A percentile compares a stretch with the other conserved stretches of the same genome.
Conservation (phyloP, 2,888 invertebrate genomes). For the Aspidapion aeneum region DNA sequence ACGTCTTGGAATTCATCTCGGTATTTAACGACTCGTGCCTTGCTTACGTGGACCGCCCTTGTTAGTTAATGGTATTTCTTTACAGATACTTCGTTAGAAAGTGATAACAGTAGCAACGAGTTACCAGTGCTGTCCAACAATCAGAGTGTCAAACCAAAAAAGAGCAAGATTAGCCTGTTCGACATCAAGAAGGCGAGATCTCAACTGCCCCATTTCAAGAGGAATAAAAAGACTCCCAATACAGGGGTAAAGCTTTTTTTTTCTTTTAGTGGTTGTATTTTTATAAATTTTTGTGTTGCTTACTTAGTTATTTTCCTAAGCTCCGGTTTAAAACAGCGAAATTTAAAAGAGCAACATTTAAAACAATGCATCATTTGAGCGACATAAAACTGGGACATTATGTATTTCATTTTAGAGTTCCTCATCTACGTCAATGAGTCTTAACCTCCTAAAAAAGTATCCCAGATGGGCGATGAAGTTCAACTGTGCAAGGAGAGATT, state of each 20-base stretch:
- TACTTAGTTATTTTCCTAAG: no score
- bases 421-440: not conserved
- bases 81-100: conserved; percentile 34
- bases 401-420: not conserved
- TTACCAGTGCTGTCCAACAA: conserved; percentile 14
- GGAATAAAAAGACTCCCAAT: conserved; percentile 32
- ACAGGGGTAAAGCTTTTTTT: no score
- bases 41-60: no score
- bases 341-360: no score
- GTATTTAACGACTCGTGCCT: no score
- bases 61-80: no score
- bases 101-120: conserved; percentile 35
- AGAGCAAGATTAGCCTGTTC: conserved; percentile 41
- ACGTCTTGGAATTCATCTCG: no score
- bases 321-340: no score
- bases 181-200: conserved; percentile 42
- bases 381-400: no score
- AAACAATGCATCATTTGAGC: no score
- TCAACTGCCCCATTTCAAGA: conserved; percentile 38
- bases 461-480: conserved; percentile 46
- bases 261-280: no score
- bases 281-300: no score
- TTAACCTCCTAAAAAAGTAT: conserved; percentile 37
- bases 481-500: conserved; percentile 42
- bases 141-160: conserved; percentile 34